Conservation (phyloP, 2,888 invertebrate genomes). For the Leptogaster cylindrica region DNA sequence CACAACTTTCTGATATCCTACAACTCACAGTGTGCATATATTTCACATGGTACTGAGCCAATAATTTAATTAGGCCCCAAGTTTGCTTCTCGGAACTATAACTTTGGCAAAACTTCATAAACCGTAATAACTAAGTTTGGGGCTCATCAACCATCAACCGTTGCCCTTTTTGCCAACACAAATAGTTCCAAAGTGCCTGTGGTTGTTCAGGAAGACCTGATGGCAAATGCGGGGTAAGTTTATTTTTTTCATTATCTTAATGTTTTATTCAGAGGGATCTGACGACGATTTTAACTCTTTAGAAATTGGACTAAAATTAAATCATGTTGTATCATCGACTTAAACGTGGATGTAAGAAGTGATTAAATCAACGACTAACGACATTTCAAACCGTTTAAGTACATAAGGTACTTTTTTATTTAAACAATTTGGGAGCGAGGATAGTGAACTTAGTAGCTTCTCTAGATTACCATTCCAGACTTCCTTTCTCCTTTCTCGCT, state of each 20-base stretch:
- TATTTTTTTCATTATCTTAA: slow-evolving; percentile 14
- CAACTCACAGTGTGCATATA: slow-evolving; percentile 10
- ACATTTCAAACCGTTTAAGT: too few species aligned
- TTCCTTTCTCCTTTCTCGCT: too few species aligned
- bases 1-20: slow-evolving; percentile 35
- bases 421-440: too few species aligned
- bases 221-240: slow-evolving; percentile 6
- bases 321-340: too few species aligned
- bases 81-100: slow-evolving; percentile 29
- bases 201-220: not conserved
- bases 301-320: too few species aligned
- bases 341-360: too few species aligned
- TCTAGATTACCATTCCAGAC: too few species aligned
- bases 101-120: slow-evolving; percentile 26
- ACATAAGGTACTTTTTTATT: too few species aligned
- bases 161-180: slow-evolving; percentile 27
- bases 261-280: slow-evolving; percentile 1
- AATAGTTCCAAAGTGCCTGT: slow-evolving; percentile 36
- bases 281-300: too few species aligned
- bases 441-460: too few species aligned
- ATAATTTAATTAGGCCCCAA: slow-evolving; percentile 36
- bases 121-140: slow-evolving; percentile 30
- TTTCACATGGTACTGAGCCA: slow-evolving; percentile 17
- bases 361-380: too few species aligned
- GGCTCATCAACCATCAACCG: slow-evolving; percentile 43